Base-by-base conservation (phyloP, 1,140 invertebrate species). In the Microplitis demolitor region DNA sequence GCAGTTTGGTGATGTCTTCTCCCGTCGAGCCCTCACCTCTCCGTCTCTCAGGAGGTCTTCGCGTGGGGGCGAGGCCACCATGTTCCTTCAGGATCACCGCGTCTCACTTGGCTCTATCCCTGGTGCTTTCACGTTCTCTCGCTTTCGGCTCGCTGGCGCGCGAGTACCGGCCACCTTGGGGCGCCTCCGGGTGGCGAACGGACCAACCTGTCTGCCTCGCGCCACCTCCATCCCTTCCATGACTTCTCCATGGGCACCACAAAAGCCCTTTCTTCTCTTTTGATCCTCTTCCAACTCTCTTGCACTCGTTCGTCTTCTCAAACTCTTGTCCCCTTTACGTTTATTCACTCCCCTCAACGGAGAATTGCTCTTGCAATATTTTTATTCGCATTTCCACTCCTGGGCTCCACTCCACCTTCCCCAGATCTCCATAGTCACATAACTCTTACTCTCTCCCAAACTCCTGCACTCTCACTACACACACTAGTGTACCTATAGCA, bases 31-130 rank as follows among this genome's bases (percentile, higher is more conserved):
- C 61, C 53, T 69, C 66, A 45, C 75, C 78, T 75, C 78, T 61
- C 68, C 61, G 68, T 69, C 60, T 69, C 75, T 72, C 74, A 72
- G 76, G 76, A 77, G 76, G 76, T 77, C 77, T 83, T 87, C 84
- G 85, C 85, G 85, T 87, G 84, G 84, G 75, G 85, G 85, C 85
- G 84, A 87, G 85, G 85, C 85, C 84, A 85, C 85, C 85, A 84
- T 86, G 85, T 87, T 85, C 76, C 79, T 83, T 73, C 72, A 66
- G 72, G 71, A 69, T 77, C 50, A 35, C 69, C 78, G 58, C 45
- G 45, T 68, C 68, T n/a, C 67, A 34, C 54, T 71, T 54, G 58
- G 39, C 69, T 2, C 31, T 3, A 66, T 63, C 69, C 14, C 62
- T n/a, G 31, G 63, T 51, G 68, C 77, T 62, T 78, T 72, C 56